Evolutionary conservation across 2,888 invertebrate genomes (phyloP), one percentile per base, ranked within the genome.

Genomic region (Peribatodes rhomboidaria): DNA sequence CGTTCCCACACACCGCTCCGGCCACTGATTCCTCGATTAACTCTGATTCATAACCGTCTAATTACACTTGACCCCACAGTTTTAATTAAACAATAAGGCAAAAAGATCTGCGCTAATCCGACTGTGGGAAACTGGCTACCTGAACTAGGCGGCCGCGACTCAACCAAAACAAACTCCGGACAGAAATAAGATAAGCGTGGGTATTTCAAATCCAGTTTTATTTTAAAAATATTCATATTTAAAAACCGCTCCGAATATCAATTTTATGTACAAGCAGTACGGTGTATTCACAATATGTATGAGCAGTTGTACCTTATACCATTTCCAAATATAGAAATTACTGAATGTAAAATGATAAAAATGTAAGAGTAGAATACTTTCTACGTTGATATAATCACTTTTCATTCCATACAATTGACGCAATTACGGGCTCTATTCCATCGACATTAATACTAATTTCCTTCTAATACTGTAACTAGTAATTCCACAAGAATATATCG

Each of bases 201-300:
- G 70, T 80, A 79, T 84, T 89, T 82, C 44, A 84, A 86, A 89
- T 87, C 88, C 85, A 84, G 75, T 89, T 92, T 92, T 92, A 90
- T 89, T 89, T 92, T 87, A 89, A 81, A 88, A 91, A 90, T 90
- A 89, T 87, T 86, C 83, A 86, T 87, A 87, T 91, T 86, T 86
- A 77, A 85, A 85, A 88, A 86, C 87, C 85, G 86, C 83, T 80
- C 82, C 73, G 77, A 78, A 75, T 80, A 81, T 82, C 72, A 75
- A 78, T 76, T 67, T 55, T 70, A 71, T 71, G 71, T 73, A 80
- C 75, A 78, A 65, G 67, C 76, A 75, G 72, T 76, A 78, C 73
- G 74, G 71, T 60, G 66, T 66, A 71, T 72, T 75, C 68, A 79
- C 78, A 77, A 77, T 76, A 72, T 69, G 68, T 74, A 81, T 83